Conservation (phyloP, 1,140 invertebrate genomes). For the Neodiprion pinetum region DNA sequence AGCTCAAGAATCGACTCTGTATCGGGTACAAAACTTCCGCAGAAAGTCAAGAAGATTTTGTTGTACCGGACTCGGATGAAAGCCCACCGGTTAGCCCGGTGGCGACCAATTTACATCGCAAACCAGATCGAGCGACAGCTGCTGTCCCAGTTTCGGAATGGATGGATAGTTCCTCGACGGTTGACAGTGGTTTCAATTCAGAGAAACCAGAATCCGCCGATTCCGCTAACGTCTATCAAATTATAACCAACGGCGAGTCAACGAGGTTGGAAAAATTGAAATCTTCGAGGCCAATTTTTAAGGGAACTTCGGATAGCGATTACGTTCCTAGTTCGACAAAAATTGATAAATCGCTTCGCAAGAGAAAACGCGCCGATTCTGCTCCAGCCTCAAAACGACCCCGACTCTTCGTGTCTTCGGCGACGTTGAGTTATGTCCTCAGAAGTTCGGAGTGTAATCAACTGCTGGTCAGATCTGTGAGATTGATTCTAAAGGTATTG, state of each 20-base stretch:
- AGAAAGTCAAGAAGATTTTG: neutral
- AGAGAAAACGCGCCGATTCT: neutral
- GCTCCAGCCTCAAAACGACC: neutral
- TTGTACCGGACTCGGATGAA: neutral
- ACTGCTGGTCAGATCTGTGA: neutral
- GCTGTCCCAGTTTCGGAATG: neutral
- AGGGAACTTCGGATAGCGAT: neutral
- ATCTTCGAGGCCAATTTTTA: too few species aligned
- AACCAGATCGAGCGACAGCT: neutral
- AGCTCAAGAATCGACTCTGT: too few species aligned
- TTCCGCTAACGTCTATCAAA: too few species aligned
- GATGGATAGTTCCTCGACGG: neutral
- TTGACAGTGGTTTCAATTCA: conserved; percentile 3
- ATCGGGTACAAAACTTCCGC: too few species aligned
- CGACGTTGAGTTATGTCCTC: neutral
- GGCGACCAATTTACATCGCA: neutral
- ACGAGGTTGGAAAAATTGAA: too few species aligned
- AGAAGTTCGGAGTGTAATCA: conserved; percentile 7
- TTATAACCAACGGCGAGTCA: too few species aligned
- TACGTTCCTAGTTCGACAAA: neutral
- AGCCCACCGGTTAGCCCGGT: neutral
- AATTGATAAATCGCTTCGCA: neutral
- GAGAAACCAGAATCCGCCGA: neutral
- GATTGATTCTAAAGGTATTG: neutral
- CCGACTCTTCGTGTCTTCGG: neutral